Evolutionary conservation across 1,140 invertebrate genomes (phyloP).

Genomic region (Drosophila persimilis): DNA sequence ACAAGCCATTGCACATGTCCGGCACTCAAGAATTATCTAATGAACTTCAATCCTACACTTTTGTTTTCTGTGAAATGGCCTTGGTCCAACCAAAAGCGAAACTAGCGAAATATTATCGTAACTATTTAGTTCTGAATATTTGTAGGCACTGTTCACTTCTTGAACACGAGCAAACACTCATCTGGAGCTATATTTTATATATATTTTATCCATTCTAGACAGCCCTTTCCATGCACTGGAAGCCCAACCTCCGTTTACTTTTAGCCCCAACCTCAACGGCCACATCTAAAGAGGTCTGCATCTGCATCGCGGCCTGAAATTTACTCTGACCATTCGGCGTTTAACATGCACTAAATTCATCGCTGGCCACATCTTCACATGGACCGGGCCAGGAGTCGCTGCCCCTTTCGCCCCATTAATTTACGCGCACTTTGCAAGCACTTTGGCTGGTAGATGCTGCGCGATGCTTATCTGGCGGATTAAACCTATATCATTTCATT

Average conservation of each 20-base stretch:
- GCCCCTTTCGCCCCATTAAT: conserved; percentile 61
- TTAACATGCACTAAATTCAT: conserved; percentile 65
- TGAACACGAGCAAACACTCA: conserved; percentile 35
- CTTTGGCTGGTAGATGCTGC: conserved; percentile 33
- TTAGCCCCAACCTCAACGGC: background rate
- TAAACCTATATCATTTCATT: conserved; percentile 62
- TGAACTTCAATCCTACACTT: too few species aligned
- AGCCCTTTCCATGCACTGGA: conserved; percentile 41
- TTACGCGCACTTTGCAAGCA: conserved; percentile 68
- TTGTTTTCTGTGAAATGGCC: too few species aligned
- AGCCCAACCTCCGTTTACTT: conserved; percentile 10
- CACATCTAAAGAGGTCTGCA: too few species aligned
- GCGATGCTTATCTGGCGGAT: conserved; percentile 65
- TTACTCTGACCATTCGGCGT: conserved; percentile 63
- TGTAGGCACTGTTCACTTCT: conserved; percentile 12
- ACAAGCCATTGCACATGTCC: too few species aligned
- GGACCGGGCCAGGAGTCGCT: conserved; percentile 23
- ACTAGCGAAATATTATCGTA: too few species aligned
- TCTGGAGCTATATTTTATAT: conserved; percentile 4
- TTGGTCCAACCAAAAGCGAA: too few species aligned
- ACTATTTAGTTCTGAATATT: background rate
- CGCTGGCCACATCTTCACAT: conserved; percentile 28
- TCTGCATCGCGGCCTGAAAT: conserved; percentile 28
- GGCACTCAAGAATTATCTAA: too few species aligned
- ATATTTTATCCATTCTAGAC: conserved; percentile 51